phyloP scores from a whole-genome alignment of 2,113 vertebrate species.

The Psephotus haematonotus region DNA sequence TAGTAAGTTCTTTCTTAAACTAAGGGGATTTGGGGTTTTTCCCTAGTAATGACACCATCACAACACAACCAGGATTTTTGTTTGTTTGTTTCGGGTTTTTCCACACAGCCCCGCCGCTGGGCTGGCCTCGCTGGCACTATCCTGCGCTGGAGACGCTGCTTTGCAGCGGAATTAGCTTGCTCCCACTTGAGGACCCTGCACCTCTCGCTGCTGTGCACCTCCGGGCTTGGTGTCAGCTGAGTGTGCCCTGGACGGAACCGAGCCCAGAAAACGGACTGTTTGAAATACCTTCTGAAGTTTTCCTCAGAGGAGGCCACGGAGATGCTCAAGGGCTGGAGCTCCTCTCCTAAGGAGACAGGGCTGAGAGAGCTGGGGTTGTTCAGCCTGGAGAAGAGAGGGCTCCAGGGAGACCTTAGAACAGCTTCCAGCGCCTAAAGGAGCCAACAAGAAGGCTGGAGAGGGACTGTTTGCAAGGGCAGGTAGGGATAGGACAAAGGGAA shows the following conservation, averaged over 20 bases:
- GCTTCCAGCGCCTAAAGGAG: not conserved
- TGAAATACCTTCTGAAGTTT: not conserved
- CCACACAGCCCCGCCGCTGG: not conserved
- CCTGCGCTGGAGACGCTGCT: not conserved
- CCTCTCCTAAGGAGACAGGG: not conserved
- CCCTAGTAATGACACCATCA: too few relatives aligned
- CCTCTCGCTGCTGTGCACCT: not conserved
- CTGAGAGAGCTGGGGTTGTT: not conserved
- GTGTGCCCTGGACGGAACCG: not conserved
- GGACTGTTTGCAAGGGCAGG: not conserved
- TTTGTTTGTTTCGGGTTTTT: not conserved
- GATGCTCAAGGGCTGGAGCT: not conserved
- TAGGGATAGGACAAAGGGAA: not conserved
- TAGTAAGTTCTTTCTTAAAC: too few relatives aligned
- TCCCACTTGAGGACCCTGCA: not conserved
- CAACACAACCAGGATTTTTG: too few relatives aligned
- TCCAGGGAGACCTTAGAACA: not conserved
- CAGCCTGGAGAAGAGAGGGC: not conserved
- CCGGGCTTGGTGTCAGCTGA: not conserved
- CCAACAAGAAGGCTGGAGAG: not conserved
- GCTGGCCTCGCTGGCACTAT: not conserved
- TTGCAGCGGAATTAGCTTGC: not conserved
- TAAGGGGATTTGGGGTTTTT: too few relatives aligned
- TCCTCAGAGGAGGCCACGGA: not conserved
- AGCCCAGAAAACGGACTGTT: not conserved